Conservation (phyloP, 2,888 invertebrate species). For the Dendrolimus houi region DNA sequence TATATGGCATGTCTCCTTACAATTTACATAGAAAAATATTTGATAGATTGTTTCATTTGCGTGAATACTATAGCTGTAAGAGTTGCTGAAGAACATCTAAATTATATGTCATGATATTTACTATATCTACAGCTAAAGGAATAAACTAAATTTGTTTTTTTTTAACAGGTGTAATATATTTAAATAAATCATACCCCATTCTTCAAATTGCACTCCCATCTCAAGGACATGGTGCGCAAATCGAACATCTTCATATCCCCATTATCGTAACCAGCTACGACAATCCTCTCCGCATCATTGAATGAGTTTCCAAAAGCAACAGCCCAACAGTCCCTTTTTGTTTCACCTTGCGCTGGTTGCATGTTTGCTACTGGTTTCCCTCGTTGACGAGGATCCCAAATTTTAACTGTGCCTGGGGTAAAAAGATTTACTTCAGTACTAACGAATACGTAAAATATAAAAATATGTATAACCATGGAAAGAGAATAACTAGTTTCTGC, state of each 20-base stretch:
- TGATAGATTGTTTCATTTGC: too few relatives aligned
- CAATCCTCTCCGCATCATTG: conserved; percentile 88
- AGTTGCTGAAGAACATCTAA: too few relatives aligned
- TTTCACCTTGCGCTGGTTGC: conserved; percentile 82
- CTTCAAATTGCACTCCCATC: conserved; percentile 94
- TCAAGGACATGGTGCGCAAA: conserved; percentile 85
- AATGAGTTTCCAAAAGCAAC: conserved; percentile 95
- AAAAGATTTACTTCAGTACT: too few relatives aligned
- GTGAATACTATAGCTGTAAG: too few relatives aligned
- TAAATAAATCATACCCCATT: conserved; percentile 83
- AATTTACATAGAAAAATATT: too few relatives aligned
- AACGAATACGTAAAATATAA: not conserved
- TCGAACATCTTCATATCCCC: conserved; percentile 97
- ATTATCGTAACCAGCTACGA: conserved; percentile 96
- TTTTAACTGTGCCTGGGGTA: conserved; percentile 85
- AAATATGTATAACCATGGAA: too few relatives aligned
- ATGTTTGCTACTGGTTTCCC: conserved; percentile 93
- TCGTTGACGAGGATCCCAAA: conserved; percentile 96
- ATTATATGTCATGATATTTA: too few relatives aligned
- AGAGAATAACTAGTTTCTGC: too few relatives aligned
- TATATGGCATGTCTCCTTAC: too few relatives aligned
- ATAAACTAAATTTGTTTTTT: too few relatives aligned
- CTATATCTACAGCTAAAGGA: too few relatives aligned
- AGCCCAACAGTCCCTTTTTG: conserved; percentile 93
- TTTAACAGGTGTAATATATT: too few relatives aligned